Conservation (phyloP, 2,888 invertebrate genomes). For the Ashinkailepas kermadecensis region DNA sequence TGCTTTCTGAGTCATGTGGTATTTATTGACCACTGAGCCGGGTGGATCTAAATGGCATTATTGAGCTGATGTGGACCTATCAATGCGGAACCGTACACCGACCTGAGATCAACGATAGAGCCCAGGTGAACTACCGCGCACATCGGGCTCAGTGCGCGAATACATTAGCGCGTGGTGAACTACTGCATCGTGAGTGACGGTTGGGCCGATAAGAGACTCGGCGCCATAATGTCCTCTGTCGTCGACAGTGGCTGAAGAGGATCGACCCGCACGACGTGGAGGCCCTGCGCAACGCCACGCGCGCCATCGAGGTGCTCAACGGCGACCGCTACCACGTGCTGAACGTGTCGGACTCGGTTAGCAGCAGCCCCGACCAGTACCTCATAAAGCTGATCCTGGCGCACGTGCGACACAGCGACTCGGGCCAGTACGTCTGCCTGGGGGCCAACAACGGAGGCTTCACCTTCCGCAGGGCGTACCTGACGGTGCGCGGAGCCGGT, state of each 20-base stretch:
- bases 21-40: too few species aligned
- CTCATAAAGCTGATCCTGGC: slow-evolving; percentile 20
- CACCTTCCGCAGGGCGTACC: slow-evolving; percentile 21
- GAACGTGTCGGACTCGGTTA: background rate
- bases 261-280: background rate
- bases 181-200: too few species aligned
- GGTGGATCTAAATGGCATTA: too few species aligned
- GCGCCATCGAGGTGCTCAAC: slow-evolving; percentile 12
- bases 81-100: too few species aligned
- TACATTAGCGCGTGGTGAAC: too few species aligned
- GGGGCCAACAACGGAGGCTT: slow-evolving; percentile 25
- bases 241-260: slow-evolving; percentile 11
- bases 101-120: too few species aligned
- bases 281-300: background rate
- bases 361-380: background rate
- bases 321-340: slow-evolving; percentile 5
- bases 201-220: too few species aligned
- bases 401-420: slow-evolving; percentile 10
- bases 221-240: too few species aligned
- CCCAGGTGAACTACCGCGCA: too few species aligned
- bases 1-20: too few species aligned
- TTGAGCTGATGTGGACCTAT: too few species aligned
- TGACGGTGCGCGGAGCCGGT: slow-evolving; percentile 11
- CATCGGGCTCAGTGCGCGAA: too few species aligned
- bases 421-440: slow-evolving; percentile 28